A percentile compares a stretch with the other conserved stretches of the same genome.
These are phyloP conservation scores for Hippolais icterina DNA, from an alignment of 2,113 vertebrate genomes.

Conservation along the genomic window DNA sequence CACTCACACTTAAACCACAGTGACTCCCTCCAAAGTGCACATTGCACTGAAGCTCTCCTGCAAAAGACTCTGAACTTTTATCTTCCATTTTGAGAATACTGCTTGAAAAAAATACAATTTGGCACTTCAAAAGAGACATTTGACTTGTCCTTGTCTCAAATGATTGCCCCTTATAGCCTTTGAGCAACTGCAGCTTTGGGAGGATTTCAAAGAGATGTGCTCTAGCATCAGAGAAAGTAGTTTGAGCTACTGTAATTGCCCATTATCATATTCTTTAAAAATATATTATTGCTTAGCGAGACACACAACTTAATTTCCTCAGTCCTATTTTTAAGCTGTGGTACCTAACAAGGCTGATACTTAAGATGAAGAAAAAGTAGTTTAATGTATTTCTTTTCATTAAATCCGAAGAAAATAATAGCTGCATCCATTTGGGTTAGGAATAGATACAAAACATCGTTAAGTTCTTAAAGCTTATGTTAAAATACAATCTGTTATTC, in stretches of 20 bases:
- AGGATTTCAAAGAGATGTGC: slow-evolving; percentile 28
- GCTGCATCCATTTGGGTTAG: background rate
- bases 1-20: background rate
- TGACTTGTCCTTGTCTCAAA: slow-evolving; percentile 20
- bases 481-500: background rate
- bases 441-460: background rate
- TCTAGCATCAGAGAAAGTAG: background rate
- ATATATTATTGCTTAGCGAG: background rate
- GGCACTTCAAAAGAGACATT: slow-evolving; percentile 18
- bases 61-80: background rate
- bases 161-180: background rate
- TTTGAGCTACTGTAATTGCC: background rate
- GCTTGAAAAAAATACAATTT: background rate
- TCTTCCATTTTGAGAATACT: background rate
- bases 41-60: background rate
- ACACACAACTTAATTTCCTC: background rate
- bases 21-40: background rate
- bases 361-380: background rate
- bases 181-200: background rate
- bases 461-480: background rate
- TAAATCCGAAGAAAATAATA: background rate
- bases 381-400: background rate
- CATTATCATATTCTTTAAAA: background rate
- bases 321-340: background rate
- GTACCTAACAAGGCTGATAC: background rate